phyloP scores from a whole-genome alignment of 2,797 vertebrate species.

The Rhinella marina region DNA sequence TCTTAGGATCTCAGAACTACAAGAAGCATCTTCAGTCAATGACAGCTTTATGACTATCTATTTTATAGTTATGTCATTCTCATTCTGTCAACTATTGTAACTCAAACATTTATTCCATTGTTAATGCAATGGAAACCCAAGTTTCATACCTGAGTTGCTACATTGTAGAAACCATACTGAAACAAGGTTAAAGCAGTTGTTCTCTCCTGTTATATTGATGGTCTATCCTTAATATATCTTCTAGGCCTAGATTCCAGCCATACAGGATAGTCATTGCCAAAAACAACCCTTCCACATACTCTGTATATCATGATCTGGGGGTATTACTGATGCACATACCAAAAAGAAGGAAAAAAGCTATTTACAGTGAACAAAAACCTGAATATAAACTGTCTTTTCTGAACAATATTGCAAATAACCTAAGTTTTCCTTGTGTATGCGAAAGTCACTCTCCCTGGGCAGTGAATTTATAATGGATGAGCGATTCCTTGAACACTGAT shows the following conservation, averaged over 20 bases:
- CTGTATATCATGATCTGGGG: not conserved
- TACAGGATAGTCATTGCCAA: not conserved
- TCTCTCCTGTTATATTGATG: too few relatives aligned
- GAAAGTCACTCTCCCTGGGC: conserved; percentile 49
- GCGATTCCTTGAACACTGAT: conserved; percentile 54
- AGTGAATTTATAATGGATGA: conserved; percentile 58
- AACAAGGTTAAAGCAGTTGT: too few relatives aligned
- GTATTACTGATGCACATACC: not conserved
- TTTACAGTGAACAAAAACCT: conserved; percentile 7
- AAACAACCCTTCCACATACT: not conserved
- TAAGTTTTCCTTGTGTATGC: conserved; percentile 32
- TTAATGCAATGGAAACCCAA: too few relatives aligned
- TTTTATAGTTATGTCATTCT: too few relatives aligned
- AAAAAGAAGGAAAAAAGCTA: not conserved
- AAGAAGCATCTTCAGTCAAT: too few relatives aligned
- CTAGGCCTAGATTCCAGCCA: not conserved
- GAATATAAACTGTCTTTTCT: conserved; percentile 1
- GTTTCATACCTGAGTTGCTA: too few relatives aligned
- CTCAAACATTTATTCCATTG: too few relatives aligned
- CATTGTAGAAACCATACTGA: too few relatives aligned
- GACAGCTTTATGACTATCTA: too few relatives aligned
- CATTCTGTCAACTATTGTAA: too few relatives aligned
- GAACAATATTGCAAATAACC: conserved; percentile 29
- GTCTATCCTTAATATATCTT: too few relatives aligned
- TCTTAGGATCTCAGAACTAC: too few relatives aligned